Base-by-base conservation (phyloP, 2,888 invertebrate genomes). In the Tipula confusa region DNA sequence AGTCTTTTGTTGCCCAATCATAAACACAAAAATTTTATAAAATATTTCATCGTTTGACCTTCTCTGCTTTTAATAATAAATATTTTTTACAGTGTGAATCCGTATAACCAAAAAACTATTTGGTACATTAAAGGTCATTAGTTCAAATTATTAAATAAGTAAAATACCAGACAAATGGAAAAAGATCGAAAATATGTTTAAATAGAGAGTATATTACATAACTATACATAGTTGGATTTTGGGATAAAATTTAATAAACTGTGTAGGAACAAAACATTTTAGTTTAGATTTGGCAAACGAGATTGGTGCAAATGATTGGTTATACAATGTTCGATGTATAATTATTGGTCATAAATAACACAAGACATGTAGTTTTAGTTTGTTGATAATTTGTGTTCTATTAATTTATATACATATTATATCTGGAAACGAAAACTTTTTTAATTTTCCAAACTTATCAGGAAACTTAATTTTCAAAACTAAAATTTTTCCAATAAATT, bases 401-500 rank as follows among this genome's bases (percentile, higher is more conserved):
- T 64, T 64, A 64, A 64, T 64, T 64, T 64, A 64, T 64, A 24
- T 64, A 43, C 6, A 15, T 43, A 15, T 9, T 64, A 24, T 24
- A 64, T 9, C 18, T 64, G 18, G 24, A 24, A 64, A 7, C 64
- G 24, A 64, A 64, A 64, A 64, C 64, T 64, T 64, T 64, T 64
- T 64, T 64, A 24, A 64, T 64, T 64, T 64, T 64, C 24, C 64
- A 18, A 64, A 64, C 64, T 64, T 24, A 64, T 64, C 64, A 24
- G 64, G 64, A 64, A 64, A 64, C 64, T 64, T 64, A 64, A 64
- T 64, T 43, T 24, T 64, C 64, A 64, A 64, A 64, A 64, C 64
- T 24, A 64, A 64, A 64, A n/a, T n/a, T 64, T 64, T 64, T 64
- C 24, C 64, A 64, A 64, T 64, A 64, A 64, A 64, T 64, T 64